Evolutionary conservation across 2,797 vertebrate genomes (phyloP).

Genomic region (Smutsia gigantea): DNA sequence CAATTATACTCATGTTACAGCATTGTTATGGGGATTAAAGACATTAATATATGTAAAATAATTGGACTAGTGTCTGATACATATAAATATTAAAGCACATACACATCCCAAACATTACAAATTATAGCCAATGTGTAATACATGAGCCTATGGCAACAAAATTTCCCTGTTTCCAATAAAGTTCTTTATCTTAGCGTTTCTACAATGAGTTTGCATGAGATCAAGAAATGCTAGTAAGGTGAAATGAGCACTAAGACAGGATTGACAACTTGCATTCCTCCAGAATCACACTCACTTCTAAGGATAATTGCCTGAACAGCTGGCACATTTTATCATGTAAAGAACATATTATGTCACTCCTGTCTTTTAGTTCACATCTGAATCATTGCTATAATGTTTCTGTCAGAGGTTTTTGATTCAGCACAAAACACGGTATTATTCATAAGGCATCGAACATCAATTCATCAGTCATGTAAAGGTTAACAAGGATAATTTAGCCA

Average conservation of each 20-base stretch:
- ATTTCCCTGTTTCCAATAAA: background rate
- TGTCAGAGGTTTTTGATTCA: slow-evolving; percentile 24
- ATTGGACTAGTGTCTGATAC: background rate
- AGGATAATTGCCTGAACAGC: background rate
- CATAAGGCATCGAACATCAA: slow-evolving; percentile 15
- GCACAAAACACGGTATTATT: background rate
- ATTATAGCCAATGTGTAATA: background rate
- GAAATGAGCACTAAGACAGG: background rate
- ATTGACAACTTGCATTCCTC: background rate
- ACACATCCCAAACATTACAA: background rate
- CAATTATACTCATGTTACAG: background rate
- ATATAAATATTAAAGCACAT: background rate
- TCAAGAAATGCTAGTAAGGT: background rate
- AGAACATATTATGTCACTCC: background rate
- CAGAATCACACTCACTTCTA: background rate
- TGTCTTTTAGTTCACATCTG: background rate
- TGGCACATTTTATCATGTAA: background rate
- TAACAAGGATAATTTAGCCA: background rate
- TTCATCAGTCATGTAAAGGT: background rate
- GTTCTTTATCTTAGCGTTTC: background rate
- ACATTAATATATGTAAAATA: background rate
- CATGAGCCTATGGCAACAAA: background rate
- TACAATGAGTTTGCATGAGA: background rate
- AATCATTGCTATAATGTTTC: background rate
- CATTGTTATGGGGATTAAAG: background rate